phyloP scores from a whole-genome alignment of 2,888 invertebrate genomes.

The Philaethria dido region DNA sequence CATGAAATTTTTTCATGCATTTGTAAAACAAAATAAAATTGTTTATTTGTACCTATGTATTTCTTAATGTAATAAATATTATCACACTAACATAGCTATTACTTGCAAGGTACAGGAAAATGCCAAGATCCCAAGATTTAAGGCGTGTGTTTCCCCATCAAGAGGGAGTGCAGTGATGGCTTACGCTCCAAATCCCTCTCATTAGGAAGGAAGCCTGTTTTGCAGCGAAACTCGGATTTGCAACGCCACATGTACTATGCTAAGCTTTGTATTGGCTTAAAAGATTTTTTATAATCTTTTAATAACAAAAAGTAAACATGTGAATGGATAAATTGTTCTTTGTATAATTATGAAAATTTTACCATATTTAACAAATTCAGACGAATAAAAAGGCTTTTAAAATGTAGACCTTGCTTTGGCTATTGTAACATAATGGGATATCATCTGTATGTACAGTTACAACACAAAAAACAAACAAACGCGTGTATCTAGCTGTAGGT shows the following conservation, averaged over 20 bases:
- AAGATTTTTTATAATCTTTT: constrained; percentile 3
- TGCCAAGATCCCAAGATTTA: constrained; percentile 26
- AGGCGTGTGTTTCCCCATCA: constrained; percentile 38
- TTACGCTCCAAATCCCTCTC: constrained; percentile 45
- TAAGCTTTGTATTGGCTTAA: constrained; percentile 18
- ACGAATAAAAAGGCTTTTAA: too few species aligned
- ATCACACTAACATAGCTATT: background rate
- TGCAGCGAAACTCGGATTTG: constrained; percentile 39
- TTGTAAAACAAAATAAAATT: too few species aligned
- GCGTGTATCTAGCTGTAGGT: too few species aligned
- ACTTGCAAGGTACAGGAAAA: constrained; percentile 24
- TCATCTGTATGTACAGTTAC: too few species aligned
- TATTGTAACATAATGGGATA: too few species aligned
- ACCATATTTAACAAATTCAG: too few species aligned
- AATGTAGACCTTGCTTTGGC: too few species aligned
- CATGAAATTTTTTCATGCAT: too few species aligned
- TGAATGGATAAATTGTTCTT: background rate
- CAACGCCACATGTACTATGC: constrained; percentile 29
- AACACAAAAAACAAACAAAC: too few species aligned
- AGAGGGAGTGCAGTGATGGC: constrained; percentile 40
- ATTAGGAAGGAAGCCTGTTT: constrained; percentile 41
- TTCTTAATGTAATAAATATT: constrained; percentile 8
- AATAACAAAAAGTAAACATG: background rate
- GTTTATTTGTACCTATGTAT: background rate
- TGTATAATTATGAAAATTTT: too few species aligned